Evolutionary conservation across 2,113 vertebrate species (phyloP), one percentile per base, ranked within the genome.

Genomic region (Pimephales promelas): DNA sequence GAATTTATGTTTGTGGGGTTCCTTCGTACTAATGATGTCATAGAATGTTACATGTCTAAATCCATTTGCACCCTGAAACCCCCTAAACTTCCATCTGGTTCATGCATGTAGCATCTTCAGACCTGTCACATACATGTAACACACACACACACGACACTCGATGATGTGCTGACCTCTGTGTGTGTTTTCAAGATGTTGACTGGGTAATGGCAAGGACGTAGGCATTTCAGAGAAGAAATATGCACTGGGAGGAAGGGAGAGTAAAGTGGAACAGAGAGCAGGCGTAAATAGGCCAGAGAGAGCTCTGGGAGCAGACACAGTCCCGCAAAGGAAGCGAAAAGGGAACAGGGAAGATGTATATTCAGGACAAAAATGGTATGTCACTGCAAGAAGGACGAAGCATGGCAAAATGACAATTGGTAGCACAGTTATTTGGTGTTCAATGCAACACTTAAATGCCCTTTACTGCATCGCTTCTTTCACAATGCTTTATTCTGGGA

Each of bases 211-310:
- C 59, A 80, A 26, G 34, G 26, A 56, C 34, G 31, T 59, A 82
- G 62, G 36, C 10, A 5, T 56, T 26, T 83, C 24, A 13, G n/a
- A n/a, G n/a, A 59, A 64, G 1, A 54, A 34, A 49, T 45, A 40
- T 80, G 79, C 59, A 49, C 49, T 22, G 13, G 76, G 62, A 64
- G 54, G 34, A 16, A 45, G 75, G 70, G 71, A 81, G 71, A 24
- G 81, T 84, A 85, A 92, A 91, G 83, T 92, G 86, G 91, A 90
- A 77, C 86, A 83, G 8, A 36, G 87, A 79, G 88, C 80, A 84
- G 86, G 57, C 61, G 78, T 82, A 93, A 92, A 88, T 92, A 86
- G 93, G 90, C 80, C 92, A 89, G 85, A 88, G 77, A 79, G 87
- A 79, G 88, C 81, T 22, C 28, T 13, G 84, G 90, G 89, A 89